phyloP scores from a whole-genome alignment of 2,113 vertebrate genomes.

The Macquaria australasica region DNA sequence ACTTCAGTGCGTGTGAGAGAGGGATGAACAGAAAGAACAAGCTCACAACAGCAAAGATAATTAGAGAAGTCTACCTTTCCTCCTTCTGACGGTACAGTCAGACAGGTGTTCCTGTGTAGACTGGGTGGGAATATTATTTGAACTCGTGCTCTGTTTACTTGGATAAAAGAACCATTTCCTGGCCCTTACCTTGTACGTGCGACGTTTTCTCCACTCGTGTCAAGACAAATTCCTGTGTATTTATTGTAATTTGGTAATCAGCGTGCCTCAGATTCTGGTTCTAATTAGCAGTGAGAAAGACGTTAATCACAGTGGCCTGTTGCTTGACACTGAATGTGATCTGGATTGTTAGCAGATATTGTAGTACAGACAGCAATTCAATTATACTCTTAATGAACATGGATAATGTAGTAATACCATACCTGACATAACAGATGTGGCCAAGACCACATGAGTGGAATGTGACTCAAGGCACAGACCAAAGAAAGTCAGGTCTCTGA shows the following conservation, averaged over 20 bases:
- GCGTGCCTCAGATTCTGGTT: slow-evolving; percentile 24
- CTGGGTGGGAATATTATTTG: slow-evolving; percentile 26
- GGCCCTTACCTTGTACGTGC: not conserved
- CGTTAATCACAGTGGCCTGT: slow-evolving; percentile 54
- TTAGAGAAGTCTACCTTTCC: slow-evolving; percentile 50
- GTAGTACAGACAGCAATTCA: slow-evolving; percentile 32
- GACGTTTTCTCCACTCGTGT: slow-evolving; percentile 12
- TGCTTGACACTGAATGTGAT: slow-evolving; percentile 50
- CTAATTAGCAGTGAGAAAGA: slow-evolving; percentile 61
- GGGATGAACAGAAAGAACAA: slow-evolving; percentile 61
- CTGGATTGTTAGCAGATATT: slow-evolving; percentile 57
- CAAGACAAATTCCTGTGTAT: slow-evolving; percentile 31
- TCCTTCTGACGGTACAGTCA: slow-evolving; percentile 33
- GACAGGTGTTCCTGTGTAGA: slow-evolving; percentile 28
- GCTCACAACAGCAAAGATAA: slow-evolving; percentile 55
- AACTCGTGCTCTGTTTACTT: slow-evolving; percentile 29
- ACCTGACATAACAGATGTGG: not conserved
- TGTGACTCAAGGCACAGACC: not conserved
- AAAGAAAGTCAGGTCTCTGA: not conserved
- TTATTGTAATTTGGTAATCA: slow-evolving; percentile 61
- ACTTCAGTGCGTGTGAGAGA: slow-evolving; percentile 60
- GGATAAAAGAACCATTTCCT: not conserved
- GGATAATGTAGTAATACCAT: slow-evolving; percentile 12
- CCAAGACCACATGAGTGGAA: not conserved
- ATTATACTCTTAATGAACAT: slow-evolving; percentile 61